Evolutionary conservation across 2,888 invertebrate genomes (phyloP).

Genomic region (Lymantria monacha): DNA sequence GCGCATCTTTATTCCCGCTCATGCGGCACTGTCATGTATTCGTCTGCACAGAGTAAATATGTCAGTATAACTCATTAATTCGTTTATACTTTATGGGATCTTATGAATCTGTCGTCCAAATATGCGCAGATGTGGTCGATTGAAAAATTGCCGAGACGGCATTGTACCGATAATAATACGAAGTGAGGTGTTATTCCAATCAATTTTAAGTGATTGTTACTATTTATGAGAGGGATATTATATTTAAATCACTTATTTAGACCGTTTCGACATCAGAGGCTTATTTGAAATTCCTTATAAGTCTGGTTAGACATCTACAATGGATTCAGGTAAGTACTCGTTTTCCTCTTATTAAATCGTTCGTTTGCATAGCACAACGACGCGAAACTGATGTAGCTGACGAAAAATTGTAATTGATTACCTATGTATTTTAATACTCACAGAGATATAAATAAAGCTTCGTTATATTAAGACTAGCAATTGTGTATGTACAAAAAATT

Average conservation of each 20-base stretch:
- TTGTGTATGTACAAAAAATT: too few species aligned
- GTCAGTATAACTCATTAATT: slow-evolving; percentile 16
- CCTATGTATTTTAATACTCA: too few species aligned
- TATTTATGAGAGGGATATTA: too few species aligned
- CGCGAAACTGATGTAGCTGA: too few species aligned
- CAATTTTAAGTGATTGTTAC: too few species aligned
- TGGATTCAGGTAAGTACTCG: slow-evolving; percentile 28
- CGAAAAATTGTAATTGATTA: too few species aligned
- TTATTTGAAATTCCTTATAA: neutral
- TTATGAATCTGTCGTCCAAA: neutral
- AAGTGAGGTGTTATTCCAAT: neutral
- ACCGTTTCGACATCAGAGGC: neutral
- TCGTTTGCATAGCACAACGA: slow-evolving; percentile 18
- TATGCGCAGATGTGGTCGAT: slow-evolving; percentile 1
- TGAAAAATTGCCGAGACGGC: slow-evolving; percentile 33
- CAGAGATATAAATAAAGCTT: too few species aligned
- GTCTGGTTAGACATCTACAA: slow-evolving; percentile 8
- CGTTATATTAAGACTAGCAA: too few species aligned
- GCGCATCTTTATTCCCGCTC: slow-evolving; percentile 35
- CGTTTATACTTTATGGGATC: neutral
- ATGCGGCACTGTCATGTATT: slow-evolving; percentile 1
- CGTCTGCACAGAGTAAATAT: slow-evolving; percentile 22
- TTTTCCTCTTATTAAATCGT: slow-evolving; percentile 16
- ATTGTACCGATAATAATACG: slow-evolving; percentile 23
- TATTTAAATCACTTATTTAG: too few species aligned